A percentile compares a stretch with the other conserved stretches of the same genome.
These are phyloP conservation scores for Macaria liturata DNA, from an alignment of 2,888 invertebrate species.

Conservation along the genomic window DNA sequence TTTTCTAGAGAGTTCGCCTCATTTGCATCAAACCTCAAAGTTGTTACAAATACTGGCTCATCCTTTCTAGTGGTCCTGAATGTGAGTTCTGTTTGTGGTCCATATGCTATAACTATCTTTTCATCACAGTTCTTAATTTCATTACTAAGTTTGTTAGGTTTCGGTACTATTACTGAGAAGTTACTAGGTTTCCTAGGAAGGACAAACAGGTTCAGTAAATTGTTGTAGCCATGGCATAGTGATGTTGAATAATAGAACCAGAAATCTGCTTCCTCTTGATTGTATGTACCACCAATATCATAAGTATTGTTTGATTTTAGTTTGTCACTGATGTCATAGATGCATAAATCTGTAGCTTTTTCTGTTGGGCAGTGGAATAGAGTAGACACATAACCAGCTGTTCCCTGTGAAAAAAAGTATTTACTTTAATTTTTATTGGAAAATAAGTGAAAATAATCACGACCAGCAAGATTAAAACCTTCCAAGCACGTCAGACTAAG, in stretches of 20 bases:
- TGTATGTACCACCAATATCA: conserved; percentile 68
- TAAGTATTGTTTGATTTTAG: conserved; percentile 46
- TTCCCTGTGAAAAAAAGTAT: conserved; percentile 42
- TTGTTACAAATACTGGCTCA: conserved; percentile 57
- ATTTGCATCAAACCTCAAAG: conserved; percentile 50
- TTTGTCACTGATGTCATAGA: conserved; percentile 52
- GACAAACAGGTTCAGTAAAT: conserved; percentile 64
- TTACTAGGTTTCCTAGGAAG: conserved; percentile 53
- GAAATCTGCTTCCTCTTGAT: conserved; percentile 50
- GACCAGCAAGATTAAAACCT: no score
- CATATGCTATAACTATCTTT: conserved; percentile 8
- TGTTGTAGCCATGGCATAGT: conserved; percentile 50
- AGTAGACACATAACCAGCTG: conserved; percentile 30
- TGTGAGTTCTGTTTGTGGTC: conserved; percentile 21
- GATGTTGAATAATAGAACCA: conserved; percentile 67
- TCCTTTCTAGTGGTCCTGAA: conserved; percentile 50
- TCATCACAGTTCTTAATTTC: conserved; percentile 8
- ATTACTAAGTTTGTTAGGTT: conserved; percentile 15
- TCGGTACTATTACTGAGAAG: conserved; percentile 54
- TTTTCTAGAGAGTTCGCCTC: conserved; percentile 38
- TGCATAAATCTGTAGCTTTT: conserved; percentile 52
- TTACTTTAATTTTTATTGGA: no score
- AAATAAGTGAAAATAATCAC: no score
- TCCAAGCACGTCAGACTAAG: no score
- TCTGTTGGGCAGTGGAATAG: conserved; percentile 47